A percentile compares a stretch with the other conserved stretches of the same genome.
Conservation (phyloP, 2,888 invertebrate species). For the Drosophila mettleri region DNA sequence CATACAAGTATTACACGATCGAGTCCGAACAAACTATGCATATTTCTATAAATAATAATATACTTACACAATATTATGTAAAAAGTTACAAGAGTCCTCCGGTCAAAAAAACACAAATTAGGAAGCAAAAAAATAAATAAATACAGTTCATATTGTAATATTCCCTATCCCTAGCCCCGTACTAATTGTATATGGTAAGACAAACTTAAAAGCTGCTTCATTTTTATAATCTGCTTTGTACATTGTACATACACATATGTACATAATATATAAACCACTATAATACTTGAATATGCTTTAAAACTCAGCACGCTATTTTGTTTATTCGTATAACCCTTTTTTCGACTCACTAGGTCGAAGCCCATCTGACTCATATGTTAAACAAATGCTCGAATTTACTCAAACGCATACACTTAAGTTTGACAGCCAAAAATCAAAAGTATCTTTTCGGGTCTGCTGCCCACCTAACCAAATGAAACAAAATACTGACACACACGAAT, state of each 20-base stretch:
- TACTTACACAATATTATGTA: conserved; percentile 47
- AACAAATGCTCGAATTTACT: conserved; percentile 64
- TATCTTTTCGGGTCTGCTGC: conserved; percentile 20
- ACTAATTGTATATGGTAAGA: conserved; percentile 30
- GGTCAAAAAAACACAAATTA: conserved; percentile 19
- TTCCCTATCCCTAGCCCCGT: conserved; percentile 30
- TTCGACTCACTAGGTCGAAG: conserved; percentile 2
- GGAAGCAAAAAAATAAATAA: conserved; percentile 2
- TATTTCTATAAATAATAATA: conserved; percentile 46
- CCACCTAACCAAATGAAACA: conserved; percentile 22
- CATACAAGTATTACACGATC: conserved; percentile 69
- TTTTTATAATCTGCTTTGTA: conserved; percentile 65
- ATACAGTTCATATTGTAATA: conserved; percentile 34
- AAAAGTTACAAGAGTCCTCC: conserved; percentile 56
- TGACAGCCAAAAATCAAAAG: conserved; percentile 68
- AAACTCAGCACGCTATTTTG: conserved; percentile 42
- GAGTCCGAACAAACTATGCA: conserved; percentile 49
- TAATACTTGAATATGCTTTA: conserved; percentile 56
- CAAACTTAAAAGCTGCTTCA: conserved; percentile 56
- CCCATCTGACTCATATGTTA: conserved; percentile 23
- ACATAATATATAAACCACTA: conserved; percentile 33
- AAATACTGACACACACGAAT: conserved; percentile 18
- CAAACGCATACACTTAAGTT: conserved; percentile 53
- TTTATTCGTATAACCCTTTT: conserved; percentile 21
- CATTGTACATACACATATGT: conserved; percentile 56